Evolutionary conservation across 2,797 vertebrate species (phyloP), one percentile per base, ranked within the genome.

Genomic region (Lemur catta): DNA sequence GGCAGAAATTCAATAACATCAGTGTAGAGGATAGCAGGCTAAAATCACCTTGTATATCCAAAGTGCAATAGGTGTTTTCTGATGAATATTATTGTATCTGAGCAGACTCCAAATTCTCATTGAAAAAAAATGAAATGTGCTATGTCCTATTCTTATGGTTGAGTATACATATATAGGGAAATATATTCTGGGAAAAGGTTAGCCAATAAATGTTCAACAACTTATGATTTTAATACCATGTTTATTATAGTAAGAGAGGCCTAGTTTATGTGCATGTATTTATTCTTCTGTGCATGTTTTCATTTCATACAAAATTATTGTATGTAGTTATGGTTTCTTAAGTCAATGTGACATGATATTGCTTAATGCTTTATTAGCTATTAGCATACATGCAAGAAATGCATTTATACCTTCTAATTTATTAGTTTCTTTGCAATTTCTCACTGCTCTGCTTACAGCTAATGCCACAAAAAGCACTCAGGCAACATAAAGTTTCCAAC

Each of bases 401-500:
- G 74, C 33, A 93, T 86, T 95, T 86, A 89, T 52, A 24, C 5
- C 72, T 92, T 69, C 33, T 90, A 91, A 90, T 94, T 95, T 95
- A 97, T 24, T 74, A 97, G 93, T 41, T 80, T 95, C 38, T 50
- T 92, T 92, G 48, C 52, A 96, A 93, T 72, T 97, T 98, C 95
- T 96, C 22, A 79, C 46, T 81, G 79, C 41, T 91, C 55, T 46
- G 43, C 95, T 94, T 94, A 96, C 79, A 93, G 84, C 89, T 97
- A 94, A 92, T 97, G 52, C 52, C 95, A 94, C 75, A 96, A 41
- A 98, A 93, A 98, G 90, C 79, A 95, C 52, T 95, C 89, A 88
- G 0, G 94, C 97, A 97, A 98, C 89, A 97, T 84, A 93, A 97
- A 97, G 92, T 94, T 96, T 97, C 94, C 96, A 43, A 94, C 91